These are phyloP conservation scores for Bradypodion ventrale DNA, from an alignment of 2,797 vertebrate species.

Conservation along the genomic window DNA sequence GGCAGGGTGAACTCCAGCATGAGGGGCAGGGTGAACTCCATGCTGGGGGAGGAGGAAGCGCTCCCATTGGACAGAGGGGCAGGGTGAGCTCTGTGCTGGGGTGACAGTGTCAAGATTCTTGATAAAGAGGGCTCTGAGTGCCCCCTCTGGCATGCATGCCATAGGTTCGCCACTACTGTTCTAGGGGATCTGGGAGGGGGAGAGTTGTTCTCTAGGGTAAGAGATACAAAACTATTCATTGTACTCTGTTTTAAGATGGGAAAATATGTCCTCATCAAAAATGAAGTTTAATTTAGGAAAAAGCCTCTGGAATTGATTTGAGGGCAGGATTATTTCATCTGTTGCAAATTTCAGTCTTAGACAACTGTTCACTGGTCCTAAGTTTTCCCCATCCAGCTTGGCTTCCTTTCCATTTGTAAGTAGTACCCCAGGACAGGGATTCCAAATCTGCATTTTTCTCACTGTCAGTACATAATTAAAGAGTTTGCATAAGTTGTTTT, in stretches of 20 bases:
- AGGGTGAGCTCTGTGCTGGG: too few relatives aligned
- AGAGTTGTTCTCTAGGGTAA: too few relatives aligned
- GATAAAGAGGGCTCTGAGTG: too few relatives aligned
- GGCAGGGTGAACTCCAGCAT: too few relatives aligned
- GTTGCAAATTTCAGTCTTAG: neutral
- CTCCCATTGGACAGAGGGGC: too few relatives aligned
- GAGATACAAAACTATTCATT: neutral
- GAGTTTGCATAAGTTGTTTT: neutral
- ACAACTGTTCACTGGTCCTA: neutral
- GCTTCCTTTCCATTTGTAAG: neutral
- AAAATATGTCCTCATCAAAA: neutral
- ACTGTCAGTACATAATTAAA: neutral
- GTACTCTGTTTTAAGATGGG: neutral
- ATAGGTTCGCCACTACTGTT: too few relatives aligned
- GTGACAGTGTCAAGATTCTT: too few relatives aligned
- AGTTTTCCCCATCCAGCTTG: neutral
- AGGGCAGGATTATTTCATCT: neutral
- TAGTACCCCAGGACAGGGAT: neutral
- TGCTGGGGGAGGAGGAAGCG: too few relatives aligned
- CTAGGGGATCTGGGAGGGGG: too few relatives aligned
- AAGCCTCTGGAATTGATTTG: neutral
- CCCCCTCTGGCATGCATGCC: too few relatives aligned
- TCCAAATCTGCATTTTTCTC: neutral
- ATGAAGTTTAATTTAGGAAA: neutral
- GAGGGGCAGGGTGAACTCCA: too few relatives aligned